Evolutionary conservation across 2,113 vertebrate species (phyloP), one percentile per base, ranked within the genome.

Genomic region (Pogonocichla stellata): DNA sequence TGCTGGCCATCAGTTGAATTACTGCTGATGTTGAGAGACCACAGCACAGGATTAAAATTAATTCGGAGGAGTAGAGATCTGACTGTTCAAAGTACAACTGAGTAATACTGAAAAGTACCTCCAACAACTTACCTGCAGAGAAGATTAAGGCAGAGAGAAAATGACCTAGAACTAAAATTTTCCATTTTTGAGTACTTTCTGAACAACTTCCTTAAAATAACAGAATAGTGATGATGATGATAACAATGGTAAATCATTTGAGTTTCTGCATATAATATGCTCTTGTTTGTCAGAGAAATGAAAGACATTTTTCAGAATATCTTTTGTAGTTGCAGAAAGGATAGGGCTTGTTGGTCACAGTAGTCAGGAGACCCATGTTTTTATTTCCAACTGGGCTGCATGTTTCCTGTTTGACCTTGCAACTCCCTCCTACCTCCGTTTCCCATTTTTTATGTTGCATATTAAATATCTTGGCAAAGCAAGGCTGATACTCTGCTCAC

Each of bases 331-430:
- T 80, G 56, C 26, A 82, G 47, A 91, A 82, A 95, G 91, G 74
- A 91, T 92, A 85, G 67, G 24, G 23, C 24, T 92, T 84, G 38
- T 58, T 87, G 87, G 54, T 82, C 81, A 66, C 70, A 80, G 70
- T 9, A 69, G 58, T 80, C 90, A 95, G 84, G 45, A 91, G 94
- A 91, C 26, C 5, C 7, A 8, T 54, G 78, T 47, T 94, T 96
- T 96, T 88, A 71, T 91, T 95, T 91, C 70, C 90, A 94, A 45
- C 84, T 88, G 78, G 47, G 74, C 60, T 85, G 81, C 74, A 92
- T 0, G 2, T 73, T 95, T 94, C 93, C 95, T 92, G 73, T 77
- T 62, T 88, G 91, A 95, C 91, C 90, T 94, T 95, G 74, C 48
- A 93, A 91, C 54, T 77, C 81, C 75, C 70, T 22, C 2, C 3